Conservation (phyloP, 2,797 vertebrate species). For the Clamator glandarius region DNA sequence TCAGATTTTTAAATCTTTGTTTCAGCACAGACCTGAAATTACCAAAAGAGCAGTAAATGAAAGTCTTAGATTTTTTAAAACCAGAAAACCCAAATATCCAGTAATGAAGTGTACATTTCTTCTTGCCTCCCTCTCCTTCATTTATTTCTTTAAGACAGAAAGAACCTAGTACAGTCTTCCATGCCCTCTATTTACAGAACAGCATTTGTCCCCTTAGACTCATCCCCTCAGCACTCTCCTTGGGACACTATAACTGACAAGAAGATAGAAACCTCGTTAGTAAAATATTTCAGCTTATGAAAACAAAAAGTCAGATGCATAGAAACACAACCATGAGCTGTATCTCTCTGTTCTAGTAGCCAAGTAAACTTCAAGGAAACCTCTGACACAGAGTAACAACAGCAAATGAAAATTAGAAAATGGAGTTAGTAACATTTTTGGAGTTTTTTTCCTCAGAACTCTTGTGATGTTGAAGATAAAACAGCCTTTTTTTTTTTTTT, state of each 20-base stretch:
- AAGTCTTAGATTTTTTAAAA: neutral
- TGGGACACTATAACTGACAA: neutral
- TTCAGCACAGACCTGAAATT: neutral
- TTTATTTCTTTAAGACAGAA: neutral
- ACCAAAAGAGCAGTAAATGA: neutral
- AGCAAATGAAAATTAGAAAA: constrained; percentile 6
- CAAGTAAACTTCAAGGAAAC: neutral
- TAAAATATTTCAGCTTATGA: neutral
- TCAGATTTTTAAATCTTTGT: neutral
- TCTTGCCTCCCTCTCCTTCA: neutral
- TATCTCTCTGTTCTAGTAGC: neutral
- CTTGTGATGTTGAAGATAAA: neutral
- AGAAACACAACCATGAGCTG: neutral
- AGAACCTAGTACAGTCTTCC: neutral
- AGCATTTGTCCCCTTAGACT: neutral
- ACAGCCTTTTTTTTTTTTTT: neutral
- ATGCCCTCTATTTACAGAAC: neutral
- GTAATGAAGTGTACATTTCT: neutral
- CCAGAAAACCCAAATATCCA: neutral
- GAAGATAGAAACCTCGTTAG: neutral
- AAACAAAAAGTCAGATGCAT: neutral
- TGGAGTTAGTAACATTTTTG: neutral
- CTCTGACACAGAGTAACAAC: neutral
- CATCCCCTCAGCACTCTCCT: neutral
- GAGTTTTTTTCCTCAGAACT: neutral